Percentiles rank a stretch among this genome's conserved stretches.
Evolutionary conservation across 2,797 vertebrate species (phyloP).

Genomic region (Sphenodon punctatus): DNA sequence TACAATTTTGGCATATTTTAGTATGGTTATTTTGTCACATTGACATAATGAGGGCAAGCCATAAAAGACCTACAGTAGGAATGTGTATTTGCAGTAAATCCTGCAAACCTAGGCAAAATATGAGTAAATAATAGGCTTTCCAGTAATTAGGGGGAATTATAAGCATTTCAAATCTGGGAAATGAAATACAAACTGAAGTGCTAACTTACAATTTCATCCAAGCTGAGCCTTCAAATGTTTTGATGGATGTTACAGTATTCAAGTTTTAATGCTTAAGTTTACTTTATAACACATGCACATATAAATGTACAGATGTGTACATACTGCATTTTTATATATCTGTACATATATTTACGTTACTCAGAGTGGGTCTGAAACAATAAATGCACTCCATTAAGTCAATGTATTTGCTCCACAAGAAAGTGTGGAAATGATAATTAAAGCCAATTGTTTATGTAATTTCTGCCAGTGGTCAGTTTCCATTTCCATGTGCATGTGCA

Average conservation of each 20-base stretch:
- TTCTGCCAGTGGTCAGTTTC: background rate
- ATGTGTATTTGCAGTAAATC: slow-evolving; percentile 21
- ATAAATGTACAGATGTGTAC: background rate
- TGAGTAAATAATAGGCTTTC: slow-evolving; percentile 39
- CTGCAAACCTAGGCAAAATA: slow-evolving; percentile 38
- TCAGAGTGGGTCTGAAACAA: no score
- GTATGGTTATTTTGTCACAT: slow-evolving; percentile 34
- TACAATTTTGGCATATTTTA: slow-evolving; percentile 44
- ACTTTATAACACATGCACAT: rapidly evolving
- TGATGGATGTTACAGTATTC: no score
- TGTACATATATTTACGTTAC: background rate
- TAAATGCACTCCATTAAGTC: background rate
- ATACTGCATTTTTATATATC: rapidly evolving
- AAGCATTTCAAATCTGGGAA: slow-evolving; percentile 14
- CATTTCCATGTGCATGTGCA: background rate
- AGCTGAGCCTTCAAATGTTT: background rate
- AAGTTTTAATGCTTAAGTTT: no score
- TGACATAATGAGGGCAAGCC: slow-evolving; percentile 52
- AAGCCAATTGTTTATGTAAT: no score
- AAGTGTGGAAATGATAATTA: no score
- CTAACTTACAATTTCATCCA: slow-evolving; percentile 17
- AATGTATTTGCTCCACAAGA: background rate
- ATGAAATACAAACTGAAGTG: slow-evolving; percentile 18
- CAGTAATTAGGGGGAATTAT: slow-evolving; percentile 31
- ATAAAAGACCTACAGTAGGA: slow-evolving; percentile 9